Evolutionary conservation across 2,888 invertebrate species (phyloP).

Genomic region (Altica lythri): DNA sequence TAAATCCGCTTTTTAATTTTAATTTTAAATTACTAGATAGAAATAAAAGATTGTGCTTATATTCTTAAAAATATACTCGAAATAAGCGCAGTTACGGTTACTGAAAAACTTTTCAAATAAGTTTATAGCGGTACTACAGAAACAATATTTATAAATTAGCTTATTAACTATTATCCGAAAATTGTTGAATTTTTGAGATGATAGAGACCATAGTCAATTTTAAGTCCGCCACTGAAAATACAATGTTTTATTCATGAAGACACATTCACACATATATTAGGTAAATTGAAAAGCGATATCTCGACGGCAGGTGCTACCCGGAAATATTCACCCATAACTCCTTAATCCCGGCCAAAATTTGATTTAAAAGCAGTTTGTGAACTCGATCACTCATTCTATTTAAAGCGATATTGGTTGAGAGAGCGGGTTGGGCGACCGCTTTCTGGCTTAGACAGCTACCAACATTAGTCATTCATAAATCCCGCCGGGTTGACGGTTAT

Average conservation of each 20-base stretch:
- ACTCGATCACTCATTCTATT: constrained; percentile 49
- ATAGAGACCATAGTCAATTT: neutral
- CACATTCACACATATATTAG: constrained; percentile 51
- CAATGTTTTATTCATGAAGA: constrained; percentile 50
- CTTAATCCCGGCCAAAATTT: constrained; percentile 50
- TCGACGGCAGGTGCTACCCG: constrained; percentile 47
- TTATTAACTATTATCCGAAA: no score
- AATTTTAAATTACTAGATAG: no score
- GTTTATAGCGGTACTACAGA: no score
- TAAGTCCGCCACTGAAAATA: neutral
- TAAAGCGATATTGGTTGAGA: constrained; percentile 42
- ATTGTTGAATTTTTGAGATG: no score
- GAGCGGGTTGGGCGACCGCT: constrained; percentile 17
- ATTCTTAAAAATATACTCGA: no score
- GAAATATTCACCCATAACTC: constrained; percentile 52
- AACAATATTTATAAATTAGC: no score
- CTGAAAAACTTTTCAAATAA: no score
- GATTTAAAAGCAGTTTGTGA: constrained; percentile 51
- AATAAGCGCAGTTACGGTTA: no score
- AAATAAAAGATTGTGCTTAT: no score
- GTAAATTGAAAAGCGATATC: constrained; percentile 49
- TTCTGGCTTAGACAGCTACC: constrained; percentile 30
- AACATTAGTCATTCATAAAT: constrained; percentile 36
- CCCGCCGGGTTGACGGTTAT: constrained; percentile 31
- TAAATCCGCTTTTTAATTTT: no score